A percentile compares a stretch with the other conserved stretches of the same genome.
phyloP scores from a whole-genome alignment of 1,140 invertebrate genomes.

The Linepithema humile region DNA sequence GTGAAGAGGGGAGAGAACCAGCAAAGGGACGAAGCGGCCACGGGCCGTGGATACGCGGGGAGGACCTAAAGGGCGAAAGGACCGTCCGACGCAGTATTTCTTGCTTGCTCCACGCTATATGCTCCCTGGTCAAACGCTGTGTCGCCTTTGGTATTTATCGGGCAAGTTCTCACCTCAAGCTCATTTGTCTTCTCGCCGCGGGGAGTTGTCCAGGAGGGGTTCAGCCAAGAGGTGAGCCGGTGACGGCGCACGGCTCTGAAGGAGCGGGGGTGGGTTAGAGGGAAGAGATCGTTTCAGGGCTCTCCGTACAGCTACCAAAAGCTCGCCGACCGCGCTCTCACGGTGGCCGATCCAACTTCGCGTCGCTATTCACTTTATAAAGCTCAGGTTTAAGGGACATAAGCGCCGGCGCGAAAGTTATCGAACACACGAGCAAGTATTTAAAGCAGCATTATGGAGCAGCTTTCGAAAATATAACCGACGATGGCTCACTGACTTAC shows the following conservation, averaged over 20 bases:
- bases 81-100: constrained; percentile 79
- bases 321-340: constrained; percentile 44
- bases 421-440: constrained; percentile 15
- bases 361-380: constrained; percentile 45
- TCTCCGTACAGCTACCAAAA: constrained; percentile 42
- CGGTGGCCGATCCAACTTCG: constrained; percentile 42
- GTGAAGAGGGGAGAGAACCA: constrained; percentile 54
- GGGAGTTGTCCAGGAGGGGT: constrained; percentile 76
- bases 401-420: constrained; percentile 29
- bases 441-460: constrained; percentile 19
- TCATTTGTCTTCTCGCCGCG: constrained; percentile 84
- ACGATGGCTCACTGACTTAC: neutral
- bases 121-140: constrained; percentile 84
- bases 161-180: constrained; percentile 85
- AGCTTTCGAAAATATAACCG: neutral
- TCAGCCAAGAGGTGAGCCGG: constrained; percentile 59
- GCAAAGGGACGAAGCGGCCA: constrained; percentile 58
- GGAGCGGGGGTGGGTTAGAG: constrained; percentile 19
- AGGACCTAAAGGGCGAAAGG: constrained; percentile 65
- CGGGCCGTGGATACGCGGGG: constrained; percentile 50
- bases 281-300: constrained; percentile 22
- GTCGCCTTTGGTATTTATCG: constrained; percentile 85
- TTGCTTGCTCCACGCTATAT: constrained; percentile 76
- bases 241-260: constrained; percentile 37
- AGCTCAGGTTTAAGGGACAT: constrained; percentile 33